These are phyloP conservation scores for Pontoporia blainvillei DNA, from an alignment of 2,113 vertebrate genomes.

Conservation along the genomic window DNA sequence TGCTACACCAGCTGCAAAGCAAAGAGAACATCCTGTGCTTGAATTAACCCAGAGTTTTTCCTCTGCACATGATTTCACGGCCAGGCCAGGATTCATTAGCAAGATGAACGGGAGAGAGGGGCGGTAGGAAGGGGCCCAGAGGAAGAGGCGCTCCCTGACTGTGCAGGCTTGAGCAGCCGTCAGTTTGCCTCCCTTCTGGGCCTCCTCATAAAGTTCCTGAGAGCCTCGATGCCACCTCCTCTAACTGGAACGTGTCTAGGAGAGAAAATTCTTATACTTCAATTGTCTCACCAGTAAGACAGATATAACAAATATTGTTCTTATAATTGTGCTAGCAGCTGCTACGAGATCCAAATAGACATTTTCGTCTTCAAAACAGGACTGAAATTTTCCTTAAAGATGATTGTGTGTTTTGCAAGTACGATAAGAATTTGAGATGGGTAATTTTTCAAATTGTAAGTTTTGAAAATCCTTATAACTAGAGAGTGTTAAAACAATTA, in stretches of 20 bases:
- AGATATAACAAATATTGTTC: not conserved
- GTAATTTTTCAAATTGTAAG: conserved; percentile 16
- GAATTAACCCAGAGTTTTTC: not conserved
- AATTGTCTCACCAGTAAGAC: not conserved
- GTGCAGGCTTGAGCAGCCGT: not conserved
- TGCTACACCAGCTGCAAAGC: conserved; percentile 72
- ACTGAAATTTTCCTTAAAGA: conserved; percentile 22
- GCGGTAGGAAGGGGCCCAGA: not conserved
- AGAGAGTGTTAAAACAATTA: not conserved
- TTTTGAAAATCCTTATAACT: conserved; percentile 18
- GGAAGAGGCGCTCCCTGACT: not conserved
- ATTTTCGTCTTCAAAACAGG: not conserved
- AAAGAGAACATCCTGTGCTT: conserved; percentile 58
- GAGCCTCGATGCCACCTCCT: not conserved
- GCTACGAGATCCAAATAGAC: not conserved
- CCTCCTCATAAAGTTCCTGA: not conserved
- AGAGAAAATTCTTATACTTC: not conserved
- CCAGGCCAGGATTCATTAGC: not conserved
- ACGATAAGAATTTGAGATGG: not conserved
- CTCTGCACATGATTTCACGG: conserved; percentile 19
- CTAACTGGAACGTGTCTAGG: not conserved
- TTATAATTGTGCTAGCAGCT: not conserved
- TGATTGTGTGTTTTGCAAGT: not conserved
- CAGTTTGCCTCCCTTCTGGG: not conserved
- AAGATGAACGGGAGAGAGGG: not conserved